phyloP scores from a whole-genome alignment of 2,888 invertebrate species.

The Neocrepidodera transversa region DNA sequence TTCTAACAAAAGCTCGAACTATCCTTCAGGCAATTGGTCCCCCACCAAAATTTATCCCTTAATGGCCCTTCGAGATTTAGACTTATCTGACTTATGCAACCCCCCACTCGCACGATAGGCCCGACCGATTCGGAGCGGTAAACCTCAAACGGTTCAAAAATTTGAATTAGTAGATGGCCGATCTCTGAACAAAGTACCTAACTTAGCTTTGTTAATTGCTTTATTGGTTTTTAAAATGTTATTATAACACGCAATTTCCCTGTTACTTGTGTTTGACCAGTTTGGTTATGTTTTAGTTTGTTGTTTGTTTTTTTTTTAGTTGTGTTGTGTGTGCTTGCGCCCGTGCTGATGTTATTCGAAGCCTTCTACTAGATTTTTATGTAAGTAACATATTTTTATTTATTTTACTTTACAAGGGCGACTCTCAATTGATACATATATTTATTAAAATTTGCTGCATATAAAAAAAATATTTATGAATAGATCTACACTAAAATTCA shows the following conservation, averaged over 20 bases:
- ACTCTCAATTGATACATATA: no score
- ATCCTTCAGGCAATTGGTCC: conserved; percentile 54
- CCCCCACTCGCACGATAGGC: conserved; percentile 44
- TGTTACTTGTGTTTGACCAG: neutral
- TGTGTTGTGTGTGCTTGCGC: conserved; percentile 18
- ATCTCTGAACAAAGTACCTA: conserved; percentile 49
- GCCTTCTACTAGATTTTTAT: conserved; percentile 4
- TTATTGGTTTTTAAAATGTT: conserved; percentile 36
- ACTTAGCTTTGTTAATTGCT: conserved; percentile 46
- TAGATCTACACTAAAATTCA: no score
- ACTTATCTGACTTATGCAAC: conserved; percentile 43
- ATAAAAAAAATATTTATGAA: no score
- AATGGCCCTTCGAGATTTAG: conserved; percentile 48
- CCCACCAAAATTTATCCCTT: conserved; percentile 52
- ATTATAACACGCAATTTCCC: conserved; percentile 24
- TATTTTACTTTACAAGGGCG: no score
- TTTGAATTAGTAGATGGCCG: conserved; percentile 53
- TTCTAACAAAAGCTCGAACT: conserved; percentile 48
- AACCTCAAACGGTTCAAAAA: conserved; percentile 50
- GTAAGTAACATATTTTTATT: conserved; percentile 10
- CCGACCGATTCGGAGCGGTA: conserved; percentile 45
- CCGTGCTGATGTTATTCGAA: neutral
- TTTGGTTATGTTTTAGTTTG: conserved; percentile 17
- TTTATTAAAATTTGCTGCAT: no score
- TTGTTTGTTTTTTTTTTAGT: conserved; percentile 25